These are phyloP conservation scores for Cephus sareptanus DNA, from an alignment of 2,888 invertebrate species.

Conservation along the genomic window DNA sequence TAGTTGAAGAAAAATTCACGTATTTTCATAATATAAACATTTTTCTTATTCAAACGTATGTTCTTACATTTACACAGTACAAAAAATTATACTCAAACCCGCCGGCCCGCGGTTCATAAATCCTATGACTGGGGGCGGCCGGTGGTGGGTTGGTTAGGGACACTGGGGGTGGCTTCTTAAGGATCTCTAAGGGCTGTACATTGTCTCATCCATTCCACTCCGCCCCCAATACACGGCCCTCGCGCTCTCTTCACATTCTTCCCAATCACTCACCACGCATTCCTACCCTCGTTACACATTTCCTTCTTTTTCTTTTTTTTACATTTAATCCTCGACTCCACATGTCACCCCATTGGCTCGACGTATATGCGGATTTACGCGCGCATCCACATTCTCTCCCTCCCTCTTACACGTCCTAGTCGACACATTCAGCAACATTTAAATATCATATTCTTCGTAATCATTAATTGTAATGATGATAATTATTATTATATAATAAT, in stretches of 20 bases:
- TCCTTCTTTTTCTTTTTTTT: constrained; percentile 25
- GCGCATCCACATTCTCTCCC: not conserved
- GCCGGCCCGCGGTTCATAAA: constrained; percentile 61
- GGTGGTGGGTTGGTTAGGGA: constrained; percentile 44
- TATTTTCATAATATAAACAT: constrained; percentile 64
- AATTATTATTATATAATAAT: constrained; percentile 20
- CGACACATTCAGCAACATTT: constrained; percentile 58
- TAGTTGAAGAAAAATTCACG: not conserved
- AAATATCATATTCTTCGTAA: constrained; percentile 60
- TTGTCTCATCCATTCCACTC: constrained; percentile 48
- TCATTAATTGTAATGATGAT: constrained; percentile 42
- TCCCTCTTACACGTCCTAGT: constrained; percentile 9
- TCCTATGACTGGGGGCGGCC: constrained; percentile 59
- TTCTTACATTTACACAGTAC: constrained; percentile 88
- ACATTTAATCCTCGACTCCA: not conserved
- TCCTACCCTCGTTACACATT: constrained; percentile 24
- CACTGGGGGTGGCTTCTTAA: constrained; percentile 37
- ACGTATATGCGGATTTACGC: no score
- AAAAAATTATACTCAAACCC: constrained; percentile 76
- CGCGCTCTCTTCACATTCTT: constrained; percentile 36
- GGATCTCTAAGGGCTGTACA: constrained; percentile 55
- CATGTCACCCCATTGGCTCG: not conserved
- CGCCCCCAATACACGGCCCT: constrained; percentile 57
- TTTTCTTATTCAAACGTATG: constrained; percentile 77
- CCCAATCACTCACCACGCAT: constrained; percentile 25